These are phyloP conservation scores for Anarhynchus alexandrinus DNA, from an alignment of 2,113 vertebrate species.

Conservation along the genomic window DNA sequence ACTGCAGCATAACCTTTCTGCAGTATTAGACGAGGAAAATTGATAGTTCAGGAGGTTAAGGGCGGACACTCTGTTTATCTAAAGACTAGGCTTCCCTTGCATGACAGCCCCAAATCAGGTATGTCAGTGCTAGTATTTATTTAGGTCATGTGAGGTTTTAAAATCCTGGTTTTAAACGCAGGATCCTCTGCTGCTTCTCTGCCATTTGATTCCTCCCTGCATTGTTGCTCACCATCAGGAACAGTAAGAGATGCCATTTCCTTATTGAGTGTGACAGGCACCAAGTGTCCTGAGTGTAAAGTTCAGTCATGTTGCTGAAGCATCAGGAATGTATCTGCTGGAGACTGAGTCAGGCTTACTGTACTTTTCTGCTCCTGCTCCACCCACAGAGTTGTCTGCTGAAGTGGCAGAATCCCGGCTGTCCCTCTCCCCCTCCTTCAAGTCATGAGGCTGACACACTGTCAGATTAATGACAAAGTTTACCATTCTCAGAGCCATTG, in stretches of 20 bases:
- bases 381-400: neutral
- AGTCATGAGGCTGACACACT: neutral
- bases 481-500: neutral
- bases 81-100: neutral
- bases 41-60: constrained; percentile 33
- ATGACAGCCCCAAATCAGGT: constrained; percentile 9
- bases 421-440: neutral
- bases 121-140: neutral
- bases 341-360: constrained; percentile 11
- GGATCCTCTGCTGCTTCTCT: neutral
- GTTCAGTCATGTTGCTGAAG: constrained; percentile 13
- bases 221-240: neutral
- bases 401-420: constrained; percentile 4
- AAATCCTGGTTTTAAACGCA: neutral
- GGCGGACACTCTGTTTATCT: neutral
- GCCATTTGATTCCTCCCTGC: neutral
- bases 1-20: constrained; percentile 60
- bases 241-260: neutral
- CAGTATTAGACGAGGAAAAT: neutral
- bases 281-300: neutral
- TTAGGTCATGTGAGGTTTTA: neutral
- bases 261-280: neutral
- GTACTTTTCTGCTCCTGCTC: neutral
- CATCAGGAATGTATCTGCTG: neutral
- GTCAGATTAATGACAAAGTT: neutral